These are phyloP conservation scores for Venusia cambrica DNA, from an alignment of 2,888 invertebrate species.

Conservation along the genomic window DNA sequence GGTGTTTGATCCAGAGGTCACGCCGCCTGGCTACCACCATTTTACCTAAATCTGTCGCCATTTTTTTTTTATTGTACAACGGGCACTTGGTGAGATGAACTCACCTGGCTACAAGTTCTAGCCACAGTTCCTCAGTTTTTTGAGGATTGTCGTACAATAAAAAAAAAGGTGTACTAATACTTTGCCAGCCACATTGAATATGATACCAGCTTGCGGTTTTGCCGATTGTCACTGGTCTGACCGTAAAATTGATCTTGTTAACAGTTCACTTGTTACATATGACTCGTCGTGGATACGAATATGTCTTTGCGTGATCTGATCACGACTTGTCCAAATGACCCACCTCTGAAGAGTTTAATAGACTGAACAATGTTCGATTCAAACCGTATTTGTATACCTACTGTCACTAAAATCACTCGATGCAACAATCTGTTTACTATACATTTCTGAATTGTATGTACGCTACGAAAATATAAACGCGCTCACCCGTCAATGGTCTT, in stretches of 20 bases:
- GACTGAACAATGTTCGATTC: constrained; percentile 69
- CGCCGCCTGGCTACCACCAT: too few species aligned
- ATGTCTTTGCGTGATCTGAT: constrained; percentile 61
- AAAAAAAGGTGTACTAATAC: too few species aligned
- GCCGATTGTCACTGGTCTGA: constrained; percentile 8
- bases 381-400: constrained; percentile 43
- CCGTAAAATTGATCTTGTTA: constrained; percentile 42
- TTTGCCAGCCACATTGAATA: too few species aligned
- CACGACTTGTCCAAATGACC: constrained; percentile 67
- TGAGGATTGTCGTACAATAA: too few species aligned
- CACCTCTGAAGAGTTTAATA: constrained; percentile 73
- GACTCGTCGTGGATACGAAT: constrained; percentile 43
- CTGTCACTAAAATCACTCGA: constrained; percentile 30
- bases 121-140: too few species aligned
- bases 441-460: constrained; percentile 34
- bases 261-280: constrained; percentile 49
- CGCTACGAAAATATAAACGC: background rate
- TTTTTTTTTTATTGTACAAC: too few species aligned
- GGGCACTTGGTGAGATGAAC: too few species aligned
- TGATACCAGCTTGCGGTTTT: too few species aligned
- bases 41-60: too few species aligned
- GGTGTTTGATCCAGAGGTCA: too few species aligned
- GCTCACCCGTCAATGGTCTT: constrained; percentile 25
- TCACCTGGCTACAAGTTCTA: too few species aligned
- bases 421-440: constrained; percentile 11